phyloP scores from a whole-genome alignment of 2,113 vertebrate species.

The Burhinus oedicnemus region DNA sequence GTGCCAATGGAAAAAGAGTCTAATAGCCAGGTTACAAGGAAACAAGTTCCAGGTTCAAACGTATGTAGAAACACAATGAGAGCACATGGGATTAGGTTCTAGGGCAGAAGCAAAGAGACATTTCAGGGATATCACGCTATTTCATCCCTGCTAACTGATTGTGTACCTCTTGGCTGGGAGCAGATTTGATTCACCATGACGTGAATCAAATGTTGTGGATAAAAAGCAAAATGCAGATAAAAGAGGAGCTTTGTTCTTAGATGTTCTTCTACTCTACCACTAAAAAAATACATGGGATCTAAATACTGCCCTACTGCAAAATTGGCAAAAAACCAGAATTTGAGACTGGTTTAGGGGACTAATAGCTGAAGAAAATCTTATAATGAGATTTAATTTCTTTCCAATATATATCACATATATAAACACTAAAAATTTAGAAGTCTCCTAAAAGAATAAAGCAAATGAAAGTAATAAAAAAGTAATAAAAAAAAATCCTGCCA shows the following conservation, averaged over 20 bases:
- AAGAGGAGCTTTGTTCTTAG: constrained; percentile 12
- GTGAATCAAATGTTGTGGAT: neutral
- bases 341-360: neutral
- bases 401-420: neutral
- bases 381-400: neutral
- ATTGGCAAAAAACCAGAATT: neutral
- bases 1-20: constrained; percentile 49
- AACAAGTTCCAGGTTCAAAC: constrained; percentile 24
- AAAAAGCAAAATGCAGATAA: neutral
- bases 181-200: neutral
- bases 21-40: constrained; percentile 13
- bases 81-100: neutral
- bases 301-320: neutral
- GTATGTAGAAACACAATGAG: constrained; percentile 34
- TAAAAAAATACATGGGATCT: neutral
- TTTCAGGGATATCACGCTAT: neutral
- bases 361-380: neutral
- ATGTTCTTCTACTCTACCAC: neutral
- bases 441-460: neutral
- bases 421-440: neutral
- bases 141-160: neutral
- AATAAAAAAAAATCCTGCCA: neutral
- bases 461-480: neutral
- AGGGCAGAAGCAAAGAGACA: neutral
- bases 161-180: neutral